Evolutionary conservation across 2,113 vertebrate genomes (phyloP), one percentile per base, ranked within the genome.

Genomic region (Seriola rivoliana): DNA sequence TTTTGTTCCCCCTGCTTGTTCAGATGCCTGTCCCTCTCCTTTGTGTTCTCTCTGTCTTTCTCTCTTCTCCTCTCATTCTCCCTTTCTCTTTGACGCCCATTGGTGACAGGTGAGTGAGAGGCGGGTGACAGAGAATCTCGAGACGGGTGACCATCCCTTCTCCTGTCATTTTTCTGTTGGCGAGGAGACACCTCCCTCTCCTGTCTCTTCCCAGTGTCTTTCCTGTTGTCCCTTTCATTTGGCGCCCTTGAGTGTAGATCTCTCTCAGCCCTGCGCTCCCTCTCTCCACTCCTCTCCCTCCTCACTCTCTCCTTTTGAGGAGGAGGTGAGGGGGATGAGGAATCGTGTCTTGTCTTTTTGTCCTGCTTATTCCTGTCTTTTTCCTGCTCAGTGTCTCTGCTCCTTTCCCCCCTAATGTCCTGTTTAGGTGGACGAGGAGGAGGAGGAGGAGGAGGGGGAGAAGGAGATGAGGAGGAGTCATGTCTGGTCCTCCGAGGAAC

Each of bases 311-410:
- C 91, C 29, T 78, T 93, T 42, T 92, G 86, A 13, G 89, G 93
- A 5, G 93, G 77, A 7, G 88, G 90, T 1, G 95, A 94, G 0
- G 80, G 82, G 0, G 94, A 93, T 0, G 88, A 85, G 21, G 92
- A 94, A 55, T 90, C 84, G 0, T 77, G 93, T 52, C 86, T 88
- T 0, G 19, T 64, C 29, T 80, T 87, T 74, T 78, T 87, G 21
- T 90, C 81, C 38, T 2, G 62, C 73, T 89, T 89, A 11, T 57
- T 83, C 14, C 46, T 34, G 13, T 90, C 70, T 34, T 89, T 92
- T 38, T 81, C 86, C 13, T 19, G 40, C 17, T 88, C 88, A 0
- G 19, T 4, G 10, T 88, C 85, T 77, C 82, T 80, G 25, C 71
- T 90, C 70, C 69, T 78, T 40, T 72, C 86, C 4, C 48, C 72